Evolutionary conservation across 2,888 invertebrate species (phyloP), one percentile per base, ranked within the genome.

Genomic region (Resseliella maxima): DNA sequence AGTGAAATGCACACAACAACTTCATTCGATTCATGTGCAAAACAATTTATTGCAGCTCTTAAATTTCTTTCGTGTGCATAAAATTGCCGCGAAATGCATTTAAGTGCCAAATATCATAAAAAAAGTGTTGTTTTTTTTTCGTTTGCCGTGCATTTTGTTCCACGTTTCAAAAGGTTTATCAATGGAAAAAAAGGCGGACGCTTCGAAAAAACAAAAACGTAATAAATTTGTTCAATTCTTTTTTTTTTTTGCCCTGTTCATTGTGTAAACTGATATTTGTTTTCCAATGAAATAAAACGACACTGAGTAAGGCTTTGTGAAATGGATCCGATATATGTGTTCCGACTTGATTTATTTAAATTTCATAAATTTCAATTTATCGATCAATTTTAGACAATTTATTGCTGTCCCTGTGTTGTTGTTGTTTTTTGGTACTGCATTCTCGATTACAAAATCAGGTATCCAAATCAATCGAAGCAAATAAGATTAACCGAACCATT

Each of bases 351-450:
- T 72, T 72, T 72, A 72, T 72, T 31, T 72, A 72, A 72, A 72
- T 72, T 72, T 72, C 72, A 31, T 72, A 72, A 72, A 72, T 72
- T 72, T 35, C 72, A 72, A 72, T 72, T 72, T 72, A 72, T 72
- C 72, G 72, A 72, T 72, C 72, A 72, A 72, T 72, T 72, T 72
- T 35, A 15, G 72, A 72, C 18, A 72, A 72, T 72, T 72, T 72
- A 72, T 72, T 15, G 15, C 72, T 31, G 31, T 31, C 31, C 72
- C 72, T 72, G 6, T 50, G 6, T 50, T 50, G 18, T 18, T 18
- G 21, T 72, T 15, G 6, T 24, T 24, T 59, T 59, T 8, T 59
- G n/a, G n/a, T n/a, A n/a, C n/a, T 59, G 5, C 59, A 59, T 59
- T 50, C 59, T 59, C 59, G 59, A 59, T 59, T 50, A 50, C 50